These are phyloP conservation scores for Lophotriccus pileatus DNA, from an alignment of 2,797 vertebrate species.

Conservation along the genomic window DNA sequence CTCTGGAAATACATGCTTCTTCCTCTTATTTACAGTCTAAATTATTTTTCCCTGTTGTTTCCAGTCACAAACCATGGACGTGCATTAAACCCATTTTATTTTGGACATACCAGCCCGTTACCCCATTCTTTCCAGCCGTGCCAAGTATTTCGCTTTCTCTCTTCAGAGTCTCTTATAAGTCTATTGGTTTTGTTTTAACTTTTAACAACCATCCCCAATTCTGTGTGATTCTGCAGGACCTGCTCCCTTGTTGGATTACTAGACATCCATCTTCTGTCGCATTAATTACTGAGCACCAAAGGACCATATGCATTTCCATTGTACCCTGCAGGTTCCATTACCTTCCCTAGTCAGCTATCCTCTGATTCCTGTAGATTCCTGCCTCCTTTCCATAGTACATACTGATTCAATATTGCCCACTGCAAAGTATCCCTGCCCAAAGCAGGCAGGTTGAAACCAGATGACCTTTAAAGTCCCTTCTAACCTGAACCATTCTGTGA, in stretches of 20 bases:
- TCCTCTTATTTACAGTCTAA: slow-evolving; percentile 9
- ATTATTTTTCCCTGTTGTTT: background rate
- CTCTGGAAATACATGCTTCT: slow-evolving; percentile 12
- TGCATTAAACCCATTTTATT: background rate
- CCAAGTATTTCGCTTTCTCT: background rate
- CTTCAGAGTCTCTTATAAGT: background rate
- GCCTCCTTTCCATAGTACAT: background rate
- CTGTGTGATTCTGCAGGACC: background rate
- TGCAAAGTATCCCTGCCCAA: background rate
- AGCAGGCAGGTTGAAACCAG: background rate
- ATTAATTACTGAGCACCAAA: background rate
- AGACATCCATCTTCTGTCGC: background rate
- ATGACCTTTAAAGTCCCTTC: background rate
- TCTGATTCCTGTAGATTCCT: background rate
- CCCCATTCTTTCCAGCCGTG: background rate
- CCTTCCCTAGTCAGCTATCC: background rate
- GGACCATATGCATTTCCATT: background rate
- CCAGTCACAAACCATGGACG: background rate
- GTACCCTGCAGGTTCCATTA: background rate
- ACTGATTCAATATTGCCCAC: background rate
- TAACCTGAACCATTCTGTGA: background rate
- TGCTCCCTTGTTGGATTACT: background rate
- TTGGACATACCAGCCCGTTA: background rate
- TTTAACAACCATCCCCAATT: background rate
- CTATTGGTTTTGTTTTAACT: background rate